Base-by-base conservation (phyloP, 1,140 invertebrate genomes). In the Asbolus verrucosus region DNA sequence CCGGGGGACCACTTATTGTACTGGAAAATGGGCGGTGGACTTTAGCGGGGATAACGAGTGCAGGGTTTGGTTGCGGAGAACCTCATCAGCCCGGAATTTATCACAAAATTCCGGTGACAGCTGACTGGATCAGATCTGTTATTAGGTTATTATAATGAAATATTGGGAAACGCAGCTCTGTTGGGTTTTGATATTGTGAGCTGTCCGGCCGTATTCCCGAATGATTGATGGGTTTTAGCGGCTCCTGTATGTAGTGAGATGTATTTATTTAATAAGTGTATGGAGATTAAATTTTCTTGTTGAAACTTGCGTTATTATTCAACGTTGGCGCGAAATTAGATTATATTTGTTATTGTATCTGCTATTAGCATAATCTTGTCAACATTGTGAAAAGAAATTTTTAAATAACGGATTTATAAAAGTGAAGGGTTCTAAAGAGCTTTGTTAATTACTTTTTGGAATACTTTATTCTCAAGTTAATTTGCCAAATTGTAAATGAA, bases 21-120 rank as follows among this genome's bases (percentile, higher is more conserved):
- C 77, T 84, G 21, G 77, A 80, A 69, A 84, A 87, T 65, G 82
- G 90, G 0, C 82, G 87, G 8, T 96, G 91, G 87, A 91, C 90
- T 60, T 82, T 95, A 16, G 90, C 90, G 4, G 94, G 94, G 9
- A 94, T 96, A 36, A 94, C 93, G 0, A 94, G 92, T 46, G 92
- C 92, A 0, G 92, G 92, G 5, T 94, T 94, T 79, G 92, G 92
- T 2, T 94, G 92, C 81, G 92, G 92, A 0, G 90, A 93, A 6
- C 90, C 93, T 76, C 90, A 92, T 73, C 92, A 94, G 79, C 92
- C 92, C 0, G 92, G 92, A n/a, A 94, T 94, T 73, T 94, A 94
- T 81, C 91, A 93, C 80, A 90, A 91, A 78, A 86, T 93, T 1
- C 85, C 89, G 68, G 86, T 87, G 69, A 92, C 91, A 16, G 82